Conservation (phyloP, 2,113 vertebrate genomes). For the Corynorhinus townsendii region DNA sequence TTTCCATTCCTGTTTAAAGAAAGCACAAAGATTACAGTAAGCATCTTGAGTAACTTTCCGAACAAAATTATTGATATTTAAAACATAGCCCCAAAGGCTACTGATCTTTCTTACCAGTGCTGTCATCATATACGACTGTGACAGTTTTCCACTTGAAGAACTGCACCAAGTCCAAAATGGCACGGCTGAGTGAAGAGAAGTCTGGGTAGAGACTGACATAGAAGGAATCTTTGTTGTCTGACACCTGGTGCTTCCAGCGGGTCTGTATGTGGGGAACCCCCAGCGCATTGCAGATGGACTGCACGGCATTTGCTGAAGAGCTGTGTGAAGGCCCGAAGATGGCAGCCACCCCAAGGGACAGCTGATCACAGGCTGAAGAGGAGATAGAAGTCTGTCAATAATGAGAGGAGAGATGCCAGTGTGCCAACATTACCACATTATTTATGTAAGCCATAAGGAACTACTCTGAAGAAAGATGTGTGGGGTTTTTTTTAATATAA, state of each 20-base stretch:
- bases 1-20: neutral
- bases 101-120: slow-evolving; percentile 90
- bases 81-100: neutral
- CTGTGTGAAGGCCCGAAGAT: slow-evolving; percentile 99
- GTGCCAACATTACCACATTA: slow-evolving; percentile 64
- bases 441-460: slow-evolving; percentile 11
- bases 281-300: slow-evolving; percentile 98
- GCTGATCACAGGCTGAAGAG: slow-evolving; percentile 96
- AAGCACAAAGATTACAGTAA: neutral
- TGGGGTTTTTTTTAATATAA: neutral
- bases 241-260: slow-evolving; percentile 99
- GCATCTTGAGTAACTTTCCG: neutral
- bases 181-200: slow-evolving; percentile 97
- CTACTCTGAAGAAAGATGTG: neutral
- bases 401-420: slow-evolving; percentile 67
- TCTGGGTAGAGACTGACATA: slow-evolving; percentile 98
- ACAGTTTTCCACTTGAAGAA: slow-evolving; percentile 99
- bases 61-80: neutral
- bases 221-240: slow-evolving; percentile 97
- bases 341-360: slow-evolving; percentile 98
- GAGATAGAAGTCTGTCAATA: slow-evolving; percentile 80
- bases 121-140: slow-evolving; percentile 98
- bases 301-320: slow-evolving; percentile 98
- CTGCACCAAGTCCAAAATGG: slow-evolving; percentile 98
- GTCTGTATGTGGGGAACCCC: slow-evolving; percentile 99